Evolutionary conservation across 2,113 vertebrate species (phyloP).

Genomic region (Chiloscyllium plagiosum): DNA sequence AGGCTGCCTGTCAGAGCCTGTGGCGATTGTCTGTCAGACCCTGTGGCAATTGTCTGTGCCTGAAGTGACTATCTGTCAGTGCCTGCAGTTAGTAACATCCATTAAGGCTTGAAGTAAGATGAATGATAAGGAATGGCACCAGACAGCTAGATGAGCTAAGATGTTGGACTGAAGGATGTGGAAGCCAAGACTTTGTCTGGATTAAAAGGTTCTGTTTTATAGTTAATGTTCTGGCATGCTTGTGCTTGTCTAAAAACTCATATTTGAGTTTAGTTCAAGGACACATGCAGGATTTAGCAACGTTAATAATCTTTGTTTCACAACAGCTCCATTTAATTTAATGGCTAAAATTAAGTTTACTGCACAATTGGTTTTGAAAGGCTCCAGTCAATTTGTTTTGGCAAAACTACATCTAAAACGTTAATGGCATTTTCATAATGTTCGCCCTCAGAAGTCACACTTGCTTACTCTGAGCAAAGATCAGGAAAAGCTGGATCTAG

Average conservation of each 20-base stretch:
- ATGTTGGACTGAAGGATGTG: constrained; percentile 12
- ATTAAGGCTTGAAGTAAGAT: constrained; percentile 12
- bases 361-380: neutral
- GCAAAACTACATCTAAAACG: neutral
- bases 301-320: neutral
- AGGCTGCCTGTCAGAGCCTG: constrained; percentile 32
- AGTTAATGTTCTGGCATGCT: neutral
- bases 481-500: neutral
- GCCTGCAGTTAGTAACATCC: constrained; percentile 4
- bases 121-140: constrained; percentile 29
- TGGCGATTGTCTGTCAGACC: constrained; percentile 12
- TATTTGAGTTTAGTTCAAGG: too few relatives aligned
- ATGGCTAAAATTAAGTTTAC: neutral
- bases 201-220: neutral
- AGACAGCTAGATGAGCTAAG: neutral
- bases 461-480: neutral
- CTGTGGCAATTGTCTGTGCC: constrained; percentile 28
- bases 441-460: neutral
- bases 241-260: neutral
- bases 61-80: constrained; percentile 8
- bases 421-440: neutral
- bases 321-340: neutral
- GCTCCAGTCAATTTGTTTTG: neutral
- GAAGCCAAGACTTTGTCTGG: constrained; percentile 6
- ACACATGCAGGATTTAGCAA: neutral